phyloP scores from a whole-genome alignment of 2,888 invertebrate species.

The Melipona beecheii region DNA sequence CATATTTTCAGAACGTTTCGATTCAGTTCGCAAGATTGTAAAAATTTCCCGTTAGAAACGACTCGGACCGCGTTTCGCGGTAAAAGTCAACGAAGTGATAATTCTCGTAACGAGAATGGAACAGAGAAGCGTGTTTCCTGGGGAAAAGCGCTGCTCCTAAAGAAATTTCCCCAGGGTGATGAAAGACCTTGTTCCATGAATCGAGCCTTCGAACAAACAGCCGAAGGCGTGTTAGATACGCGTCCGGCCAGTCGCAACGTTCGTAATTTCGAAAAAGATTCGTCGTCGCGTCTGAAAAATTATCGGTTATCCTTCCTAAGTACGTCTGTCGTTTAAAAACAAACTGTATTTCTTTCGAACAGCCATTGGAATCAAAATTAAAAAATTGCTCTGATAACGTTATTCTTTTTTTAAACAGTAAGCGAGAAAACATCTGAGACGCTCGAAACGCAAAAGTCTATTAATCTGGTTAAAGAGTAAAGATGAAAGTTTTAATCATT shows the following conservation, averaged over 20 bases:
- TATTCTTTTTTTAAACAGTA: too few species aligned
- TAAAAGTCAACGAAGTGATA: background rate
- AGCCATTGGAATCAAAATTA: too few species aligned
- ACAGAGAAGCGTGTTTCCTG: background rate
- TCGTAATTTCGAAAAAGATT: background rate
- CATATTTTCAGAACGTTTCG: too few species aligned
- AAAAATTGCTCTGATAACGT: too few species aligned
- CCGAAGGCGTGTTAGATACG: background rate
- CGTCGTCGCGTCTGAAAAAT: background rate
- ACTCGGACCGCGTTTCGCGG: background rate
- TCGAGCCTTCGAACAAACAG: background rate
- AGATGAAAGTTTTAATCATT: too few species aligned
- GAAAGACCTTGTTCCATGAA: background rate
- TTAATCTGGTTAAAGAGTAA: too few species aligned
- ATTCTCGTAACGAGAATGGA: background rate
- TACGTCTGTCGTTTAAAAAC: too few species aligned
- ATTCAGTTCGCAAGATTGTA: background rate
- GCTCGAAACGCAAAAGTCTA: too few species aligned
- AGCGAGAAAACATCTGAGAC: too few species aligned
- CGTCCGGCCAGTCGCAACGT: background rate
- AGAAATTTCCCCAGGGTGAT: slow-evolving; percentile 25
- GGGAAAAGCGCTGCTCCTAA: background rate
- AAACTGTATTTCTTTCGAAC: too few species aligned
- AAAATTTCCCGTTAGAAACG: background rate
- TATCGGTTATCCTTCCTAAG: too few species aligned